Conservation (phyloP, 1,140 invertebrate species). For the Dolichoris vasculosae region DNA sequence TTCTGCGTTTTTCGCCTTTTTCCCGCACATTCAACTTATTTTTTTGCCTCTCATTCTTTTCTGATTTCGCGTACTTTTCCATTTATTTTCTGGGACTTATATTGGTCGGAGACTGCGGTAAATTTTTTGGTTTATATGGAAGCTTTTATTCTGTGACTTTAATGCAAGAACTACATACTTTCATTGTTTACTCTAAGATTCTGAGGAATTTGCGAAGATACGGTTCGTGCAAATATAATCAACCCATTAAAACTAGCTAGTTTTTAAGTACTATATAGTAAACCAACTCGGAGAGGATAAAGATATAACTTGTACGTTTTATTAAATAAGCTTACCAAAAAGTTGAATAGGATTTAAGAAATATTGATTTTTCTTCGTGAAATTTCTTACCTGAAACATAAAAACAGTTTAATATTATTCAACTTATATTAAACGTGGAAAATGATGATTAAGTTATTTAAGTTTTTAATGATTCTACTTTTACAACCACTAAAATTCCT, state of each 20-base stretch:
- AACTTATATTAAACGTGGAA: not conserved
- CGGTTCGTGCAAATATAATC: not conserved
- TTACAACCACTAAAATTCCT: too few species aligned
- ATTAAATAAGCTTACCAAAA: too few species aligned
- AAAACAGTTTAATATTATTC: conserved; percentile 7
- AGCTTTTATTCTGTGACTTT: not conserved
- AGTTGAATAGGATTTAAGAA: too few species aligned
- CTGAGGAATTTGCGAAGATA: not conserved
- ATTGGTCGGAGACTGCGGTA: not conserved
- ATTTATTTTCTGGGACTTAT: not conserved
- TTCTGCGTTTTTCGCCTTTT: conserved; percentile 42
- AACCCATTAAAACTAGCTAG: too few species aligned
- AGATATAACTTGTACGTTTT: too few species aligned
- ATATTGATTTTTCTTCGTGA: too few species aligned
- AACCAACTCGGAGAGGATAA: too few species aligned
- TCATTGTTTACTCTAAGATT: not conserved
- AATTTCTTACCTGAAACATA: conserved; percentile 28
- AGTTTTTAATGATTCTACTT: too few species aligned
- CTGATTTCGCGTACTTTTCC: not conserved
- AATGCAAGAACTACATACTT: not conserved
- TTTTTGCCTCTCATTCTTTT: not conserved
- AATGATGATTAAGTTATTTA: too few species aligned
- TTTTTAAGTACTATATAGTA: too few species aligned
- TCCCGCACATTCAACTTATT: not conserved
- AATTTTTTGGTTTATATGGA: not conserved